phyloP scores from a whole-genome alignment of 1,140 invertebrate genomes.

The Platorchestia sp. region DNA sequence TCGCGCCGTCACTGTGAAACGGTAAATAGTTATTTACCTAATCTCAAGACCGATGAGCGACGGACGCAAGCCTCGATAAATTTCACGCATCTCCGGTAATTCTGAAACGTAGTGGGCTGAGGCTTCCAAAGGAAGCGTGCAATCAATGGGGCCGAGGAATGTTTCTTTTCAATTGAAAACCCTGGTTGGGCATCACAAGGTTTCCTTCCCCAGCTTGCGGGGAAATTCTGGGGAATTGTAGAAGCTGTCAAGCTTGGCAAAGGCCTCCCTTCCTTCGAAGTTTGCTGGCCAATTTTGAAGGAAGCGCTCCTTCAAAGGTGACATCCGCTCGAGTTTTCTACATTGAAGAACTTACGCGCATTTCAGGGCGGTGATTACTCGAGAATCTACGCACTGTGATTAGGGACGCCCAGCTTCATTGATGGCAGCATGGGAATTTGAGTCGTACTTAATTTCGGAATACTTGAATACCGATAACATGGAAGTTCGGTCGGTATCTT shows the following conservation, averaged over 20 bases:
- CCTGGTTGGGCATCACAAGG: not conserved
- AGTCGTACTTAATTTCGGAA: not conserved
- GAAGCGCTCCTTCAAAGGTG: constrained; percentile 34
- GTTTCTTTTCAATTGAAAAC: constrained; percentile 29
- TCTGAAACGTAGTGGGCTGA: not conserved
- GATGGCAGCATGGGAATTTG: not conserved
- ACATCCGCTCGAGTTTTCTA: not conserved
- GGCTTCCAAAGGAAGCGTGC: not conserved
- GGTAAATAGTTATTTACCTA: not conserved
- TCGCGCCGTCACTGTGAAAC: not conserved
- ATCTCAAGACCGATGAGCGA: not conserved
- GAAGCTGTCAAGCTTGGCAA: not conserved
- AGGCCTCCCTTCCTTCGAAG: not conserved
- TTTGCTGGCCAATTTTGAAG: not conserved
- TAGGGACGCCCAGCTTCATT: not conserved
- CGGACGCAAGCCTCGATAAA: not conserved
- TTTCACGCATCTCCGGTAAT: not conserved
- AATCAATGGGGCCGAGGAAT: not conserved
- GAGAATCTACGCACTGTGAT: not conserved
- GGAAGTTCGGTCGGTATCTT: not conserved
- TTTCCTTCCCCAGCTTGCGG: not conserved
- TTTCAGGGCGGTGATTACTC: not conserved
- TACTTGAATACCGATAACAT: not conserved
- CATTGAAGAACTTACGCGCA: not conserved
- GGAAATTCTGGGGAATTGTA: not conserved